Conservation (phyloP, 2,113 vertebrate species). For the Plecturocebus donacophilus region DNA sequence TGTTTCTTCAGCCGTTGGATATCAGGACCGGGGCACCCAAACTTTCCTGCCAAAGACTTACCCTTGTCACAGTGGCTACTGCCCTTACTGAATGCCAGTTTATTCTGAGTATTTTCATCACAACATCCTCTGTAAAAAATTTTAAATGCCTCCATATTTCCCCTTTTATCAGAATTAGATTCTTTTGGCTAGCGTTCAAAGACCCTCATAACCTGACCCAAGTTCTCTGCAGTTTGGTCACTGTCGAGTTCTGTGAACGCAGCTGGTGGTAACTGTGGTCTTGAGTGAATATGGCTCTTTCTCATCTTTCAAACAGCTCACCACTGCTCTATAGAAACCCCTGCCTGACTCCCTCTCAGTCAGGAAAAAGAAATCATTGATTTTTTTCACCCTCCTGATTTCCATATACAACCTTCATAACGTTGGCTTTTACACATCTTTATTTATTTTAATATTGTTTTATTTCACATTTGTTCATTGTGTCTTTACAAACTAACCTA, state of each 20-base stretch:
- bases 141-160: neutral
- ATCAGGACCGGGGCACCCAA: neutral
- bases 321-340: neutral
- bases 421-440: neutral
- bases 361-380: neutral
- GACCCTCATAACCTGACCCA: neutral
- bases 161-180: neutral
- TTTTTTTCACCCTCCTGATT: neutral
- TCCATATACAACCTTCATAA: neutral
- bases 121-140: neutral
- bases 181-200: neutral
- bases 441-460: neutral
- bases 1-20: neutral
- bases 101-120: neutral
- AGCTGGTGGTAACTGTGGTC: fast-evolving
- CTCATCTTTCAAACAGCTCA: neutral
- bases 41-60: neutral
- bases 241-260: neutral
- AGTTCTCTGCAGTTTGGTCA: neutral
- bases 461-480: neutral
- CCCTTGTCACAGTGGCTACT: fast-evolving
- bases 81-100: neutral
- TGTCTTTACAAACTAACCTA: neutral
- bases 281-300: neutral
- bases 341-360: neutral